Evolutionary conservation across 2,888 invertebrate genomes (phyloP), one percentile per base, ranked within the genome.

Genomic region (Temnothorax unifasciatus): DNA sequence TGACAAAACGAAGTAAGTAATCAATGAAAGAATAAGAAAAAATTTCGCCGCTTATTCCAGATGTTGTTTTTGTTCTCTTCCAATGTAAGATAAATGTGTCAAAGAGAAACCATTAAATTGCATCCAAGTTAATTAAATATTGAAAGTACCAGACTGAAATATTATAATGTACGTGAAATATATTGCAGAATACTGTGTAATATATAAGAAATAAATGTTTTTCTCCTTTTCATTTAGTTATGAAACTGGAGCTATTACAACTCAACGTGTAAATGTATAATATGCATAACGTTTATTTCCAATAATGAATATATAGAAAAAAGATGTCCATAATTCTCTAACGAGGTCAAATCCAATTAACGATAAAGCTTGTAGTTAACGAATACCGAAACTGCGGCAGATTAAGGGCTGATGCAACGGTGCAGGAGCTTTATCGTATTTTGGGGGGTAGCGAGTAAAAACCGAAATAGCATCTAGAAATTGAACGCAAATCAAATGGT

Each of bases 401-500:
- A 71, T 81, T 71, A 69, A 81, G 71, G 71, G 38, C 59, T 21
- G 79, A 71, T 50, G 47, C 15, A 57, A 71, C 41, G 71, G 59
- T 59, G 47, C 34, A 21, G n/a, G 11, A 15, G 59, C 59, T 71
- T 79, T 71, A 44, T 44, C 50, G 50, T 25, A 38, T 54, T 54
- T 21, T 9, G 9, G 9, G 9, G 63, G 38, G 34, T 59, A 4
- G 21, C 41, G 57, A 59, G 66, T 57, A 77, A 86, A 79, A 88
- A 88, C 83, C 74, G 79, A 76, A 82, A 66, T 68, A 71, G 81
- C 66, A 66, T 77, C 71, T 59, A 85, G 82, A 87, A 85, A 87
- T 88, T 87, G 88, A 85, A 64, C 81, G 81, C 77, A 85, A 88
- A 88, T 88, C 87, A 88, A 83, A 74, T 74, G 83, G 50, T 68